Evolutionary conservation across 2,797 vertebrate genomes (phyloP), one percentile per base, ranked within the genome.

Genomic region (Sphenodon punctatus): DNA sequence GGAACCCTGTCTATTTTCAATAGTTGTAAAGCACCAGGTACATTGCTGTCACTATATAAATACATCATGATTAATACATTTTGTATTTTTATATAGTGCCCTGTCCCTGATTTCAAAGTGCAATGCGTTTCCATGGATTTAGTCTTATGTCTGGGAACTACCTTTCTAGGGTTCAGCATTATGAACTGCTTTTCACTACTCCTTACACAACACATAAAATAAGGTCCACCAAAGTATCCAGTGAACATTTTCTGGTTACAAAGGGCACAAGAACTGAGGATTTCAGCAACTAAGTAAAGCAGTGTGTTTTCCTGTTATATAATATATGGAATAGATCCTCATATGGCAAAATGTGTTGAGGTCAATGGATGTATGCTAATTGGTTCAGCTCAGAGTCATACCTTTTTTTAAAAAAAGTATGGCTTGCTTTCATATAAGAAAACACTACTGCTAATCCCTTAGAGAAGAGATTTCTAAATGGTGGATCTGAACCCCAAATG

Each of bases 201-300:
- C 65, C 49, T n/a, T 17, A 25, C 4, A 41, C 2, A 17, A 4
- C 30, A 19, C 32, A 27, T 67, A 30, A 51, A 17, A 49, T 16
- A 51, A 82, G 41, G 38, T 64, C 30, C 67, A 30, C n/a, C n/a
- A 10, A 53, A 19, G 12, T 64, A 43, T 51, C 58, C 25, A 41
- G 10, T 60, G n/a, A 86, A 70, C 20, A 17, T 12, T 32, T 41
- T 64, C n/a, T 38, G 30, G 32, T 10, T 68, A 3, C 23, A 60
- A 61, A n/a, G 68, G 5, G 4, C 1, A 60, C 1, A 69, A 77
- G 2, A 2, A 32, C 36, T 0, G 0, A 41, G n/a, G 41, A 6
- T 27, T 55, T 58, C 30, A 72, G 19, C 7, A 79, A 45, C 41
- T 65, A 75, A 56, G 87, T 53, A 3, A 75, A 69, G 3, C 2